These are phyloP conservation scores for Plutomurus gul DNA, from an alignment of 1,140 invertebrate genomes.

Conservation along the genomic window DNA sequence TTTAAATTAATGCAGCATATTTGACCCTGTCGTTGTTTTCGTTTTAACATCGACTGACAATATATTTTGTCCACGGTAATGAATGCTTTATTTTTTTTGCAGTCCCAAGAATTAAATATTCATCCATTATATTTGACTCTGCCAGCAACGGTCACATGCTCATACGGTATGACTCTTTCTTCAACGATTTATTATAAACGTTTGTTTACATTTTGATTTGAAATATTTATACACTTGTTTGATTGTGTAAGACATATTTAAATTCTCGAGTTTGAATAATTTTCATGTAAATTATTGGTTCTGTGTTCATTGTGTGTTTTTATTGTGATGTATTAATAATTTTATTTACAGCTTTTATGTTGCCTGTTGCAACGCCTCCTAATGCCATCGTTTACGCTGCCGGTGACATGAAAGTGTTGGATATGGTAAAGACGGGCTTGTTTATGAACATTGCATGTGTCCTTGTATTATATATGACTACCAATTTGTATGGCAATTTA, in stretches of 20 bases:
- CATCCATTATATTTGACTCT: slow-evolving; percentile 88
- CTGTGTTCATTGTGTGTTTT: too few species aligned
- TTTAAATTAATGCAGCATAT: too few species aligned
- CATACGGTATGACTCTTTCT: too few species aligned
- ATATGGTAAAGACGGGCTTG: slow-evolving; percentile 48
- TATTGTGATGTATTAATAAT: too few species aligned
- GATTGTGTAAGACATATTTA: too few species aligned
- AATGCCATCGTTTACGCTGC: slow-evolving; percentile 73
- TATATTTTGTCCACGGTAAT: background rate
- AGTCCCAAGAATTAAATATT: slow-evolving; percentile 67
- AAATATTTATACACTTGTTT: slow-evolving; percentile 70
- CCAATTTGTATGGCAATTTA: slow-evolving; percentile 45
- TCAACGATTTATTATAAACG: too few species aligned
- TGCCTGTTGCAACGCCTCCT: slow-evolving; percentile 84
- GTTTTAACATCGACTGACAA: too few species aligned
- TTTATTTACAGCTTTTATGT: slow-evolving; percentile 54
- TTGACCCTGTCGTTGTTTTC: background rate
- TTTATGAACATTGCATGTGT: slow-evolving; percentile 52
- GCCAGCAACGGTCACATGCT: slow-evolving; percentile 77
- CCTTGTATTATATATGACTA: slow-evolving; percentile 39
- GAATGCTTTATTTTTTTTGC: slow-evolving; percentile 51
- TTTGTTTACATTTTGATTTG: too few species aligned
- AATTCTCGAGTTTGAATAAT: too few species aligned
- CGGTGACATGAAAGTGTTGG: slow-evolving; percentile 45
- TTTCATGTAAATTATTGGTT: background rate